Evolutionary conservation across 2,797 vertebrate genomes (phyloP), one percentile per base, ranked within the genome.

Genomic region (Tauraco hartlaubi): DNA sequence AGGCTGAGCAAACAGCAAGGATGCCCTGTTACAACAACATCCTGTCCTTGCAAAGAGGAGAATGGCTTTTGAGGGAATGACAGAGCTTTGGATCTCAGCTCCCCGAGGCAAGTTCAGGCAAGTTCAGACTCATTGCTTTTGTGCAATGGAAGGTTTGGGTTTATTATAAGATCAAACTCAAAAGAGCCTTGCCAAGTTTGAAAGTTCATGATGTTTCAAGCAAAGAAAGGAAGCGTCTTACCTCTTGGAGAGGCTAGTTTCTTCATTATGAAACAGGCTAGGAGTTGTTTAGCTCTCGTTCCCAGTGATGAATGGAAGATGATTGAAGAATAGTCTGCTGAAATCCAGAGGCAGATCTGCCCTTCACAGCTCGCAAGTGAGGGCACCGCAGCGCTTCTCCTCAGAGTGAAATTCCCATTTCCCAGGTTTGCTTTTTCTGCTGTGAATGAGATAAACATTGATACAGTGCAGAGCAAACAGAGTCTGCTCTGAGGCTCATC

Each of bases 41-140:
- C 96, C 96, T 96, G 95, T 96, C 92, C 96, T 94, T 88, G 77
- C 83, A 94, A 88, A 96, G 69, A 73, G 77, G 61, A 95, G 94
- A 96, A 92, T 59, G 64, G 92, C 96, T 97, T 96, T 96, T 95
- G 96, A 96, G 78, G 93, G 81, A 94, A 76, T 94, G 95, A 95
- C 96, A 95, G 95, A 95, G 90, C 95, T 95, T 95, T 95, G 96
- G 96, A 96, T 93, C 88, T 74, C 90, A 80, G 92, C 80, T 97
- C 71, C 55, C 80, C 0, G 5, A 86, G 64, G 83, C 96, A 92
- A 97, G 96, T 96, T 96, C 95, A 96, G 94, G 77, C 96, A 87
- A 97, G 96, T 97, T 97, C 94, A 96, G 74, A 49, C 85, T 94
- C 94, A 72, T 94, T 96, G 85, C 95, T 95, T 93, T 80, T 69